Evolutionary conservation across 1,140 invertebrate species (phyloP).

Genomic region (Bactericera cockerelli): DNA sequence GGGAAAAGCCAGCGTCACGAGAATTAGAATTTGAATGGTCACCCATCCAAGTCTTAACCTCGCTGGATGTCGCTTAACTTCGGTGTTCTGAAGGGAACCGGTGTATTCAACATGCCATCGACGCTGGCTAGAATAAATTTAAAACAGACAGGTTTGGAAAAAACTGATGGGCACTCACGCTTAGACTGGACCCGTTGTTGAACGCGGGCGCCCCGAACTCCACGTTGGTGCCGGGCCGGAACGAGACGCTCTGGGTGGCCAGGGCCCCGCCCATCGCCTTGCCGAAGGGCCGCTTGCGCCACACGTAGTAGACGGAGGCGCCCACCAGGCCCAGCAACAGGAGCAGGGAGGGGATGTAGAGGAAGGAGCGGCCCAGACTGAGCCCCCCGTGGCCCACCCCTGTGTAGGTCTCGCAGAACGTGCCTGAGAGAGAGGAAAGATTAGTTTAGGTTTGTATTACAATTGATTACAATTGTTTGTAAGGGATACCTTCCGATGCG

Average conservation of each 20-base stretch:
- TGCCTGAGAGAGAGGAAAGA: slow-evolving; percentile 13
- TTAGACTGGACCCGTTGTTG: slow-evolving; percentile 28
- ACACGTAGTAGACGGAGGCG: slow-evolving; percentile 58
- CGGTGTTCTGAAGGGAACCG: too few relatives aligned
- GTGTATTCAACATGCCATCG: too few relatives aligned
- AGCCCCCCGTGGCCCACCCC: slow-evolving; percentile 30
- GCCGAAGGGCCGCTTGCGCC: slow-evolving; percentile 58
- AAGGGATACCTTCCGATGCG: too few relatives aligned
- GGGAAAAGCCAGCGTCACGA: too few relatives aligned
- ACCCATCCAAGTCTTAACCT: too few relatives aligned
- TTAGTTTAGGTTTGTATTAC: too few relatives aligned
- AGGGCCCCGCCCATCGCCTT: slow-evolving; percentile 45
- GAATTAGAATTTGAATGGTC: too few relatives aligned
- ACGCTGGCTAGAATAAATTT: too few relatives aligned
- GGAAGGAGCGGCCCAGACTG: slow-evolving; percentile 44
- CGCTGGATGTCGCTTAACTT: too few relatives aligned
- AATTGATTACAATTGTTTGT: too few relatives aligned
- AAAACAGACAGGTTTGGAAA: too few relatives aligned
- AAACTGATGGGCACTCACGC: too few relatives aligned
- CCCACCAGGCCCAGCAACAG: slow-evolving; percentile 51
- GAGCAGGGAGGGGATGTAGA: slow-evolving; percentile 66
- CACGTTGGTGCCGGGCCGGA: slow-evolving; percentile 83
- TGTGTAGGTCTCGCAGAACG: slow-evolving; percentile 44
- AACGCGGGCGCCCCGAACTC: slow-evolving; percentile 61
- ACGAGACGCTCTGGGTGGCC: slow-evolving; percentile 87